Evolutionary conservation across 2,888 invertebrate genomes (phyloP).

Genomic region (Stenodera caucasica): DNA sequence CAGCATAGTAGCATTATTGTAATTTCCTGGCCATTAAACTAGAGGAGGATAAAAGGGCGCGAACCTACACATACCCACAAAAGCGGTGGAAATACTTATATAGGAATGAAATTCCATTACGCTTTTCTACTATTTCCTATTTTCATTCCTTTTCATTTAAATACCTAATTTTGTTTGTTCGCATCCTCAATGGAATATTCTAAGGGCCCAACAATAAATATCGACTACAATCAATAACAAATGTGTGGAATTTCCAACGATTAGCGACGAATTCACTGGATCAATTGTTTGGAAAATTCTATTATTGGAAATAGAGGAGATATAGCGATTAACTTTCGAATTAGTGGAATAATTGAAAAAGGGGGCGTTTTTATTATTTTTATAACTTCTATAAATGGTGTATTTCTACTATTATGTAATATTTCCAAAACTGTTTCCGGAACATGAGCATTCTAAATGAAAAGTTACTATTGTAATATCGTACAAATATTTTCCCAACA

Average conservation of each 20-base stretch:
- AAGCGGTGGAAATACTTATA: not conserved
- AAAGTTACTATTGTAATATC: no score
- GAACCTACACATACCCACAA: constrained; percentile 10
- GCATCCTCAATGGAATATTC: constrained; percentile 12
- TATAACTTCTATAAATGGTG: constrained; percentile 15
- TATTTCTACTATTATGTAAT: no score
- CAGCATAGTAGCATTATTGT: constrained; percentile 39
- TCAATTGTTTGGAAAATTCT: constrained; percentile 1
- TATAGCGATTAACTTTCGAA: constrained; percentile 8
- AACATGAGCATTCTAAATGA: constrained; percentile 18
- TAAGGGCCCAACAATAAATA: no score
- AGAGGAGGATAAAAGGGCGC: constrained; percentile 31
- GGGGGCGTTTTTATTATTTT: not conserved
- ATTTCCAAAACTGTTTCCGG: constrained; percentile 16
- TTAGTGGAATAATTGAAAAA: not conserved
- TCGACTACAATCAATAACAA: no score
- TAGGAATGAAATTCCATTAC: constrained; percentile 25
- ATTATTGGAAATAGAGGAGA: constrained; percentile 6
- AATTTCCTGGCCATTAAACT: constrained; percentile 46
- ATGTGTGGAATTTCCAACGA: not conserved
- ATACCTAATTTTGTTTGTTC: constrained; percentile 12
- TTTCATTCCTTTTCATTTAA: constrained; percentile 18
- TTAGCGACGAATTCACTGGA: no score
- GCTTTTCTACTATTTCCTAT: constrained; percentile 33
- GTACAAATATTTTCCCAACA: no score